These are phyloP conservation scores for Tillus elongatus DNA, from an alignment of 2,888 invertebrate species.

Conservation along the genomic window DNA sequence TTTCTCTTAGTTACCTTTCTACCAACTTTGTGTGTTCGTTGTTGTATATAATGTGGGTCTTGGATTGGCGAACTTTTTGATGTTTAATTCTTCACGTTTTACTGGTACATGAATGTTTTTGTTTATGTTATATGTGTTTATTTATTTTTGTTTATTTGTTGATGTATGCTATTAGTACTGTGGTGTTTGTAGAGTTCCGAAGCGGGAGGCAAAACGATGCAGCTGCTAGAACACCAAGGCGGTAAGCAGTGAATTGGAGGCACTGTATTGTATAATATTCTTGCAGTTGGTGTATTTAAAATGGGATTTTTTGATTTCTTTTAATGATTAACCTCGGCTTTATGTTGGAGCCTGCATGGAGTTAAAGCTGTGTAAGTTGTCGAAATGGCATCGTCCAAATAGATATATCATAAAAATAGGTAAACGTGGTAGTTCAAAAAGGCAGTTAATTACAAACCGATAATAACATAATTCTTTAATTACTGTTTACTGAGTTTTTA, in stretches of 20 bases:
- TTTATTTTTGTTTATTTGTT: neutral
- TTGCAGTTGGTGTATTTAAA: constrained; percentile 9
- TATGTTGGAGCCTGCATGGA: too few relatives aligned
- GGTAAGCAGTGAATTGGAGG: constrained; percentile 62
- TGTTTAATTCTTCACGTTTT: neutral
- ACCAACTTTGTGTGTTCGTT: neutral
- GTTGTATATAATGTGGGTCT: neutral
- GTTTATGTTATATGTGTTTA: neutral
- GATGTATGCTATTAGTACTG: constrained; percentile 22
- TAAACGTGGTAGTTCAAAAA: too few relatives aligned
- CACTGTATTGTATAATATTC: too few relatives aligned
- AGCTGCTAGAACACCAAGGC: constrained; percentile 87
- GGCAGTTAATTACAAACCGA: too few relatives aligned
- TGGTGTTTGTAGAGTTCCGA: constrained; percentile 76
- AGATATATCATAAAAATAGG: too few relatives aligned
- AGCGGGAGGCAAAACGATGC: constrained; percentile 81
- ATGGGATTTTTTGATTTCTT: neutral
- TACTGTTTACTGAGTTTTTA: too few relatives aligned
- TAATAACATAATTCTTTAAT: too few relatives aligned
- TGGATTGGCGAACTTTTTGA: constrained; percentile 1
- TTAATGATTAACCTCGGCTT: neutral
- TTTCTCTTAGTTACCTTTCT: neutral
- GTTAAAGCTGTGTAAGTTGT: too few relatives aligned
- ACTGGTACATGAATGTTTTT: too few relatives aligned
- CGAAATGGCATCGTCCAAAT: too few relatives aligned